Evolutionary conservation across 2,888 invertebrate genomes (phyloP).

Genomic region (Thymelicus acteon): DNA sequence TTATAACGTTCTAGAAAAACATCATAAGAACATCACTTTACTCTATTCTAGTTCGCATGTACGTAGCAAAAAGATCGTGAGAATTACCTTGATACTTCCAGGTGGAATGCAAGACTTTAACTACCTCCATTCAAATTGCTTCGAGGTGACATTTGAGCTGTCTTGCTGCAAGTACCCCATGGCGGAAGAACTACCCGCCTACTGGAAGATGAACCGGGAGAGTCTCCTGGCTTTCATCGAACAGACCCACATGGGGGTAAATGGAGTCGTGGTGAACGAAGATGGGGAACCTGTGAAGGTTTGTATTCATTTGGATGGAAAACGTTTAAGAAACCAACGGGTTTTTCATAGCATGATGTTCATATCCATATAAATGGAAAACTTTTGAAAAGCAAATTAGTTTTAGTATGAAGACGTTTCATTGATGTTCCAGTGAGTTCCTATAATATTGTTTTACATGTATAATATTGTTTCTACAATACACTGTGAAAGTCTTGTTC

Average conservation of each 20-base stretch:
- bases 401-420: too few species aligned
- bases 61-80: too few species aligned
- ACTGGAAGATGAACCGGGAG: constrained; percentile 95
- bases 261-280: constrained; percentile 87
- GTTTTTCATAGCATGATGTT: background rate
- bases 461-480: too few species aligned
- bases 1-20: too few species aligned
- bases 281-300: constrained; percentile 76
- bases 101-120: constrained; percentile 99
- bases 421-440: too few species aligned
- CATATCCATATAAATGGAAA: too few species aligned
- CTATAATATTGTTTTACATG: too few species aligned
- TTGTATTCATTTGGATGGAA: background rate
- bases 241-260: constrained; percentile 88
- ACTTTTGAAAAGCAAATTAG: too few species aligned
- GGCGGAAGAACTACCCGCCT: constrained; percentile 87
- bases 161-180: constrained; percentile 97
- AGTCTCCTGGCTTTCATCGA: constrained; percentile 94
- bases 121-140: constrained; percentile 97
- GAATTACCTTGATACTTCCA: constrained; percentile 54
- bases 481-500: too few species aligned
- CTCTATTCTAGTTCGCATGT: too few species aligned
- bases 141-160: constrained; percentile 98
- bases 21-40: too few species aligned
- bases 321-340: background rate